Base-by-base conservation (phyloP, 2,797 vertebrate genomes). In the Balearica regulorum region DNA sequence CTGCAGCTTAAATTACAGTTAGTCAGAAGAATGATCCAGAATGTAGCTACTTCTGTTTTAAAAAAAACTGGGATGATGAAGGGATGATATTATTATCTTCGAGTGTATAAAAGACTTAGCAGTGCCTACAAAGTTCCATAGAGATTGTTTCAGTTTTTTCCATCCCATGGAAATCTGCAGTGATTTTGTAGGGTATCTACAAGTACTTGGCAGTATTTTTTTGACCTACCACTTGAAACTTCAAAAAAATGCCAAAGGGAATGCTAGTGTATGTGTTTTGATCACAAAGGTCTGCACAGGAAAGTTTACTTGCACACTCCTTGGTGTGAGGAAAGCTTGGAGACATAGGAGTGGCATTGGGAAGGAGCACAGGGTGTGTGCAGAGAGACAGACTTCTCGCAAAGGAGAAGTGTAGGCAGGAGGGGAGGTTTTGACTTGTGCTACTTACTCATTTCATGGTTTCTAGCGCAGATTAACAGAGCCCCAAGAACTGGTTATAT, bases 101-200 rank as follows among this genome's bases (percentile, higher is more conserved):
- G 7, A 70, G 4, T n/a, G 1, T 22, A 16, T 55, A n/a, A 57
- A 85, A 80, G 22, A 3, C 16, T 13, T 39, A 64, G 35, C 41
- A 71, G 3, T 8, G 4, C 51, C 49, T 57, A 9, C 37, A 11
- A 71, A 81, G 14, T n/a, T 73, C 14, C 13, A 10, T 1, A 66
- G 48, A 51, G 25, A 16, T 29, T 35, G 8, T 33, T 48, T 48
- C 8, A 8, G 1, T 0, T 7, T 2, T 81, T 91, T 53, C 5
- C 6, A 5, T 57, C 8, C 14, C 31, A 14, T 25, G 12, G n/a
- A 91, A 70, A 73, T 62, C 33, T 39, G 25, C 26, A 29, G 10
- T n/a, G 25, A 25, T 61, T 88, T 83, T 69, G 26, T 48, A 86
- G 1, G 1, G 1, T 69, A 18, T 21, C 14, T n/a, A n/a, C n/a